Evolutionary conservation across 2,888 invertebrate genomes (phyloP).

Genomic region (Drosophila austrosaltans): DNA sequence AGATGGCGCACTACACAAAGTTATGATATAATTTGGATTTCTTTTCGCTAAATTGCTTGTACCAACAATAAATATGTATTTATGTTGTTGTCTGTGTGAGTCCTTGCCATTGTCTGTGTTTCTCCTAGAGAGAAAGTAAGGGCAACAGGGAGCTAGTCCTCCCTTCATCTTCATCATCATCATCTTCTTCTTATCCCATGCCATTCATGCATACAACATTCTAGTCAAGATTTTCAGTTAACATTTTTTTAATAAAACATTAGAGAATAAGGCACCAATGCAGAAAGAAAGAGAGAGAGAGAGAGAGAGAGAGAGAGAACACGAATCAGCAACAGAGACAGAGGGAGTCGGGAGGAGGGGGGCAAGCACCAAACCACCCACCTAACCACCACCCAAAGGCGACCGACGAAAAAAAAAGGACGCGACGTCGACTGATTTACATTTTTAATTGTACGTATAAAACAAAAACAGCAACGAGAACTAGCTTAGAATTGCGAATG

Average conservation of each 20-base stretch:
- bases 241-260: slow-evolving; percentile 59
- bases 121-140: not conserved
- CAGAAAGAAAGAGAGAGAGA: slow-evolving; percentile 1
- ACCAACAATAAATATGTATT: slow-evolving; percentile 78
- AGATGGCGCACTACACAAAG: slow-evolving; percentile 82
- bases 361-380: slow-evolving; percentile 4
- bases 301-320: not conserved
- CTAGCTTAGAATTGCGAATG: slow-evolving; percentile 10
- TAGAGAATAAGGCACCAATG: slow-evolving; percentile 27
- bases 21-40: slow-evolving; percentile 79
- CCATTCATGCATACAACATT: slow-evolving; percentile 13
- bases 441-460: slow-evolving; percentile 76
- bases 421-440: slow-evolving; percentile 74
- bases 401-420: slow-evolving; percentile 14
- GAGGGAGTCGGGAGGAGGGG: not conserved
- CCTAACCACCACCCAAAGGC: not conserved
- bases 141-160: not conserved
- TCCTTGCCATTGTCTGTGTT: slow-evolving; percentile 13
- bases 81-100: slow-evolving; percentile 51
- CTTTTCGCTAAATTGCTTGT: slow-evolving; percentile 79
- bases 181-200: not conserved
- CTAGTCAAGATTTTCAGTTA: slow-evolving; percentile 42
- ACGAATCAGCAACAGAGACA: not conserved
- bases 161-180: no score
- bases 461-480: not conserved